Percentiles rank a stretch among this genome's conserved stretches.
phyloP scores from a whole-genome alignment of 1,140 invertebrate species.

The Melipona quadrifasciata region DNA sequence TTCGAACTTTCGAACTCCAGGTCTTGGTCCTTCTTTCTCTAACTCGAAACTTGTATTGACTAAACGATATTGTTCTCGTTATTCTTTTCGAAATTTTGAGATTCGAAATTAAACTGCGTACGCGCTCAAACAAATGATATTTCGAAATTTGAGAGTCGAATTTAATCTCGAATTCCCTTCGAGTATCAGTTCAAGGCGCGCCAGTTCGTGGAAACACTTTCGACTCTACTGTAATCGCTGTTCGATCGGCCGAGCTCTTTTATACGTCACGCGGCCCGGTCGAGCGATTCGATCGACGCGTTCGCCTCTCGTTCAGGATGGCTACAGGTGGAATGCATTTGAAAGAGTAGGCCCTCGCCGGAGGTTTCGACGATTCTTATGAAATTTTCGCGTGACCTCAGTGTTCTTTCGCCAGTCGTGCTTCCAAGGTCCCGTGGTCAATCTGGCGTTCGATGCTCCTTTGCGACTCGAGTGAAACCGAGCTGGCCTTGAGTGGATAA shows the following conservation, averaged over 20 bases:
- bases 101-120: neutral
- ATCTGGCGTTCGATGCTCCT: neutral
- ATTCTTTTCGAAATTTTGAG: too few species aligned
- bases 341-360: constrained; percentile 49
- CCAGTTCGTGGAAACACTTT: constrained; percentile 47
- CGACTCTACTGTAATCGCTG: constrained; percentile 68
- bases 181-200: too few species aligned
- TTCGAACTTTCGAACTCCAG: too few species aligned
- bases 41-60: too few species aligned
- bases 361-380: constrained; percentile 45
- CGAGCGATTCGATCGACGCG: constrained; percentile 43
- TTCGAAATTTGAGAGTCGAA: neutral
- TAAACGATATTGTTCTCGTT: too few species aligned
- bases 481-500: neutral
- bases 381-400: constrained; percentile 56
- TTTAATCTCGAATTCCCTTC: neutral
- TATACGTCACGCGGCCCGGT: constrained; percentile 68
- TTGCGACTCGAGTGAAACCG: neutral
- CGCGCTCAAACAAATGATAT: neutral
- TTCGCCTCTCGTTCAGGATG: constrained; percentile 51
- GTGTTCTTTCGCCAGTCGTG: neutral
- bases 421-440: neutral
- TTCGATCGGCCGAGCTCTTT: constrained; percentile 66
- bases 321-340: constrained; percentile 53
- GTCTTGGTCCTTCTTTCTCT: too few species aligned